Evolutionary conservation across 2,797 vertebrate genomes (phyloP), one percentile per base, ranked within the genome.

Genomic region (Nannoperca australis): DNA sequence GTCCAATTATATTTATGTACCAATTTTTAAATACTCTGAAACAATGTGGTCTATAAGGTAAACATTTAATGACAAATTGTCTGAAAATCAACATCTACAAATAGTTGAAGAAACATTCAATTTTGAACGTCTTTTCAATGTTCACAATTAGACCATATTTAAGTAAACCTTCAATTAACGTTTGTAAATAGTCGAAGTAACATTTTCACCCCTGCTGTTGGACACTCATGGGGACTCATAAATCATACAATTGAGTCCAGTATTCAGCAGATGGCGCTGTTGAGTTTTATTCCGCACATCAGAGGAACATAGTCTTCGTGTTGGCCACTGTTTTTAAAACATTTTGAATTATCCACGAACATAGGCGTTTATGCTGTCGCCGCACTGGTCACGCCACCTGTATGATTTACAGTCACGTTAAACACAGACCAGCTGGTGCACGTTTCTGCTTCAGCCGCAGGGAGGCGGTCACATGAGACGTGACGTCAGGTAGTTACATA

Each of bases 181-280:
- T 27, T 27, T 27, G 24, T 27, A 27, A 27, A 27, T 27, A 27
- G 24, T 27, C 24, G 24, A 27, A 1, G 2, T 1, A 27, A 27
- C 24, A 27, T 27, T 27, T 27, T 27, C 24, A 27, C 24, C 24
- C 24, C 24, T 27, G 24, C 24, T 27, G 24, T 27, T 27, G 24
- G 24, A 27, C 24, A 27, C 24, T 27, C 24, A 27, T 27, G 24
- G 24, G 24, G 24, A 27, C 24, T 27, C 2, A 2, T 73, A 0
- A 12, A 1, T 63, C 3, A 2, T 79, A 72, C 50, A 44, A 76
- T 30, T 27, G 17, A 54, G 40, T 17, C 12, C 1, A 30, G 1
- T 42, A 6, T 3, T 17, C 79, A 76, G 50, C 22, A 80, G 78
- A 22, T 67, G 72, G 54, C 17, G 42, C 50, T 44, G 32, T 61